These are phyloP conservation scores for Toxotes jaculatrix DNA, from an alignment of 2,113 vertebrate species.

Conservation along the genomic window DNA sequence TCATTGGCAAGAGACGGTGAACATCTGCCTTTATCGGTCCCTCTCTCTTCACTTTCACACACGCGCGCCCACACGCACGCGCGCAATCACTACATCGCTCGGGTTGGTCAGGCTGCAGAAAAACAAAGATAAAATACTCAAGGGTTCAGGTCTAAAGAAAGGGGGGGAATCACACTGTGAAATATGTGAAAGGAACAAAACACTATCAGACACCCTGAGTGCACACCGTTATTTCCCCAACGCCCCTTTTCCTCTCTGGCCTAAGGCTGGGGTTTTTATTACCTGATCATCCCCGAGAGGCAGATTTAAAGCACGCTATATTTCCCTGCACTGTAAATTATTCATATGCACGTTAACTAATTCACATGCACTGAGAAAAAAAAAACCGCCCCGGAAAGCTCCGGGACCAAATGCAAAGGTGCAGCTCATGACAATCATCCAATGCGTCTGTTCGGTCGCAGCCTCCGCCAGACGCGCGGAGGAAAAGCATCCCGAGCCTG, in stretches of 20 bases:
- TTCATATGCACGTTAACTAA: constrained; percentile 30
- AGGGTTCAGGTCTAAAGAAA: not conserved
- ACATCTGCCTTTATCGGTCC: constrained; percentile 55
- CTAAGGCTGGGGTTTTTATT: constrained; percentile 58
- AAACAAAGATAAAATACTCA: constrained; percentile 39
- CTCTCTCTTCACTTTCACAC: constrained; percentile 49
- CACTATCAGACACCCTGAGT: constrained; percentile 37
- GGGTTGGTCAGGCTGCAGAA: constrained; percentile 33
- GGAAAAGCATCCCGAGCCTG: constrained; percentile 53
- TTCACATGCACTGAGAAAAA: constrained; percentile 25
- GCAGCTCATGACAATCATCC: constrained; percentile 61
- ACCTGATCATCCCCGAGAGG: constrained; percentile 51
- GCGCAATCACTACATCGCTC: constrained; percentile 25
- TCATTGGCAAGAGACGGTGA: constrained; percentile 38
- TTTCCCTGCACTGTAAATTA: constrained; percentile 41
- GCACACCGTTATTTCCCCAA: constrained; percentile 56
- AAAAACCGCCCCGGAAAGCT: constrained; percentile 35
- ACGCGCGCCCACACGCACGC: constrained; percentile 1
- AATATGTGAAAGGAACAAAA: constrained; percentile 19
- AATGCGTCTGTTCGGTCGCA: constrained; percentile 70
- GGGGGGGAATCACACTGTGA: not conserved
- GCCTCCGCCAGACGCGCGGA: constrained; percentile 46
- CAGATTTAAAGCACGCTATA: constrained; percentile 17
- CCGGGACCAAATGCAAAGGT: constrained; percentile 53
- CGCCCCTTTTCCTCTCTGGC: constrained; percentile 73